A percentile compares a stretch with the other conserved stretches of the same genome.
Conservation (phyloP, 1,140 invertebrate genomes). For the Antheraea pernyi region DNA sequence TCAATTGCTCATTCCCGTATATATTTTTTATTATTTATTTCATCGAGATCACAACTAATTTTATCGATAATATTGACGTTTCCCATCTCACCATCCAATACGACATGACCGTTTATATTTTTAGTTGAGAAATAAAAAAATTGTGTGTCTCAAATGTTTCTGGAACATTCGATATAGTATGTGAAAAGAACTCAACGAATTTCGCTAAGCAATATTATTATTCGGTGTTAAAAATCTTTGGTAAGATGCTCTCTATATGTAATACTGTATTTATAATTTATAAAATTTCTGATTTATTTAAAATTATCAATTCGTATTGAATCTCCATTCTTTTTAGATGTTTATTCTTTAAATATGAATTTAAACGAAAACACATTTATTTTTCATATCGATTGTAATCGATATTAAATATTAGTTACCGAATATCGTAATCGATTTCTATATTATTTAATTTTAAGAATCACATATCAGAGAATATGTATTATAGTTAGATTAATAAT, state of each 20-base stretch:
- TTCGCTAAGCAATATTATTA: conserved; percentile 65
- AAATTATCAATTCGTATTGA: not conserved
- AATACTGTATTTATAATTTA: conserved; percentile 2
- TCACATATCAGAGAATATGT: conserved; percentile 69
- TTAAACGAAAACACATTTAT: not conserved
- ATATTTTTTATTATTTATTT: conserved; percentile 14
- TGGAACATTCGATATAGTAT: conserved; percentile 42
- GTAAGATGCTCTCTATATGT: conserved; percentile 42
- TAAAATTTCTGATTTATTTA: not conserved
- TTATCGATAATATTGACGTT: conserved; percentile 43
- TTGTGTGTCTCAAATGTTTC: conserved; percentile 21
- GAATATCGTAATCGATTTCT: conserved; percentile 13
- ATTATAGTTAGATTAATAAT: conserved; percentile 43
- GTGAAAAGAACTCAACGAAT: conserved; percentile 56
- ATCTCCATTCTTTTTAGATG: not conserved
- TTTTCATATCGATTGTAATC: conserved; percentile 7
- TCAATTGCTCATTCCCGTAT: conserved; percentile 59
- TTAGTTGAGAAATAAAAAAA: not conserved
- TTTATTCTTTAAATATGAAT: not conserved
- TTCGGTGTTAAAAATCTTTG: conserved; percentile 30
- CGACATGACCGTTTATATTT: conserved; percentile 50
- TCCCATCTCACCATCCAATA: conserved; percentile 57
- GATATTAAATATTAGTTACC: conserved; percentile 7
- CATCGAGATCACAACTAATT: conserved; percentile 1
- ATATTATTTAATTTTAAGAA: conserved; percentile 5